phyloP scores from a whole-genome alignment of 2,113 vertebrate genomes.

The Chlorodrepanis virens region DNA sequence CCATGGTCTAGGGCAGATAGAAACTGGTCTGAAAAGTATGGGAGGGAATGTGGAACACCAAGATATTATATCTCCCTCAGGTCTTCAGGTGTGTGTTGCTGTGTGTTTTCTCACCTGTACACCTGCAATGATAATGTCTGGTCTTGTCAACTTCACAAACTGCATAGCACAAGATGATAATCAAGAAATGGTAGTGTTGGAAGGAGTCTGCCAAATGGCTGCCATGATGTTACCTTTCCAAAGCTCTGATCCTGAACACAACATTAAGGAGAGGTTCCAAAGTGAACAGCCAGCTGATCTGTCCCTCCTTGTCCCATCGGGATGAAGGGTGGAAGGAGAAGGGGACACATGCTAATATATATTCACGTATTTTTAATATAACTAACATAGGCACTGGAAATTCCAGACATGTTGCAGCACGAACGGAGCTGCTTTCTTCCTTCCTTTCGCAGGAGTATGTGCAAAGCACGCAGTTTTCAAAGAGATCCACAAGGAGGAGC shows the following conservation, averaged over 20 bases:
- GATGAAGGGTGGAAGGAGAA: background rate
- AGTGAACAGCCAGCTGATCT: background rate
- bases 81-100: background rate
- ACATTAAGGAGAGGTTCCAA: background rate
- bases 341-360: background rate
- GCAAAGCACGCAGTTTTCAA: background rate
- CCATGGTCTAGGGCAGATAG: background rate
- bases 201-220: background rate
- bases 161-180: background rate
- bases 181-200: background rate
- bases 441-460: background rate
- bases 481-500: constrained; percentile 7
- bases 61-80: rapidly evolving
- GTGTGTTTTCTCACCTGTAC: background rate
- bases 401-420: background rate
- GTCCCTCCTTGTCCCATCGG: background rate
- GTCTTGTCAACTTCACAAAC: background rate
- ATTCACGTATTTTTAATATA: background rate
- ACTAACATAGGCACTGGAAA: background rate
- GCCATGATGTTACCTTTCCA: background rate
- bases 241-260: background rate
- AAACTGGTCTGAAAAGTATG: background rate
- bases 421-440: background rate
- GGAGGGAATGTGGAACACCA: background rate
- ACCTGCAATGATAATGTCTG: background rate